Base-by-base conservation (phyloP, 23 tunicate species). In the Corella eumyota region DNA sequence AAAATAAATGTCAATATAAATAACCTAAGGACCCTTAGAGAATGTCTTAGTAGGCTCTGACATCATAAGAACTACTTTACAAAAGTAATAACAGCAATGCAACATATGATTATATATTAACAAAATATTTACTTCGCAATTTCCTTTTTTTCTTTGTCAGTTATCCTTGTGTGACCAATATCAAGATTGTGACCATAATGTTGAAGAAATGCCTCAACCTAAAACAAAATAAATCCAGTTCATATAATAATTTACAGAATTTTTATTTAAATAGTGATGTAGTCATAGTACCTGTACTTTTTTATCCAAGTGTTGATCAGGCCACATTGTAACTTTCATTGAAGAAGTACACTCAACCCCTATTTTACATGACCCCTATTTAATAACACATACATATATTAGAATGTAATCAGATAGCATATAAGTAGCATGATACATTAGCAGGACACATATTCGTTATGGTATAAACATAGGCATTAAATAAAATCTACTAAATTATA, bases 271-370 rank as follows among this genome's bases (percentile, higher is more conserved):
- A n/a, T n/a, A n/a, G n/a, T 19, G 20, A 52, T 9, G 7, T 20
- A 52, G 21, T 9, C 23, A 44, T 11, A 44, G 48, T 27, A 62
- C 68, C 51, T 62, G 68, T 15, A 62, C 68, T 11, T 62, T 29
- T 24, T 35, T 62, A 6, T 11, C 51, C 7, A 20, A 11, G 15
- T 15, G 58, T 19, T 22, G 13, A 40, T 15, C 15, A 1, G 61
- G 30, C 93, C 93, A 76, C 55, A 58, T 49, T 5, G 70, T 72
- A 3, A 86, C 95, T 66, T 78, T 86, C 70, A 86, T 46, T 2
- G 95, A 86, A 0, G 95, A 60, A 1, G 95, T 86, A 38, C 95
- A 86, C 36, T 86, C 95, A 4, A 86, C 71, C 13, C 95, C 95
- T 33, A 76, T 86, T 37, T 86, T 86, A 52, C 95, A 86, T 0